Conservation (phyloP, 2,888 invertebrate genomes). For the Ephialtes manifestator region DNA sequence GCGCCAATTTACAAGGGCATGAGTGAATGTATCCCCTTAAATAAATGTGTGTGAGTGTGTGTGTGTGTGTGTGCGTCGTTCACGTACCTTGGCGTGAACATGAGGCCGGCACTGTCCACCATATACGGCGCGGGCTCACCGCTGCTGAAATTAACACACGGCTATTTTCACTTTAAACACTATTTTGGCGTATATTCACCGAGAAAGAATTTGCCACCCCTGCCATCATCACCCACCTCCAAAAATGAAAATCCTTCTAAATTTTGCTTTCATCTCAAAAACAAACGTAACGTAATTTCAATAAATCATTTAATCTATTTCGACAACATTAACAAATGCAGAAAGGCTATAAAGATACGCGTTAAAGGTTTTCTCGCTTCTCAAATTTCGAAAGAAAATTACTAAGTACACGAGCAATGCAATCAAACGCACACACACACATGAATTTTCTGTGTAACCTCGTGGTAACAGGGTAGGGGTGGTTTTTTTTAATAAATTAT, state of each 20-base stretch:
- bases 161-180: slow-evolving; percentile 79
- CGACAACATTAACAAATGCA: slow-evolving; percentile 41
- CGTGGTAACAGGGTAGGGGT: slow-evolving; percentile 76
- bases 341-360: not conserved
- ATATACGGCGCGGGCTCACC: slow-evolving; percentile 86
- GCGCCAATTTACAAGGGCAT: not conserved
- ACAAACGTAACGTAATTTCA: not conserved
- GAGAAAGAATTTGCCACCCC: slow-evolving; percentile 57
- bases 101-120: slow-evolving; percentile 86
- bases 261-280: slow-evolving; percentile 20
- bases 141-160: slow-evolving; percentile 82
- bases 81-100: slow-evolving; percentile 88
- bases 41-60: slow-evolving; percentile 35
- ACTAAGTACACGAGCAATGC: slow-evolving; percentile 50
- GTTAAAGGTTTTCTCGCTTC: slow-evolving; percentile 4
- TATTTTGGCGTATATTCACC: slow-evolving; percentile 64
- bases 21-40: slow-evolving; percentile 9
- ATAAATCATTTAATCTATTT: slow-evolving; percentile 22
- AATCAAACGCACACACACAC: slow-evolving; percentile 56
- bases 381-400: slow-evolving; percentile 2
- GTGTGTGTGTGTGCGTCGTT: slow-evolving; percentile 76
- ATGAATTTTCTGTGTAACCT: slow-evolving; percentile 33
- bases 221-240: slow-evolving; percentile 42
- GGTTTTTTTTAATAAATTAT: slow-evolving; percentile 57
- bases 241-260: slow-evolving; percentile 1